Conservation (phyloP, 2,113 vertebrate genomes). For the Rhinoderma darwinii region DNA sequence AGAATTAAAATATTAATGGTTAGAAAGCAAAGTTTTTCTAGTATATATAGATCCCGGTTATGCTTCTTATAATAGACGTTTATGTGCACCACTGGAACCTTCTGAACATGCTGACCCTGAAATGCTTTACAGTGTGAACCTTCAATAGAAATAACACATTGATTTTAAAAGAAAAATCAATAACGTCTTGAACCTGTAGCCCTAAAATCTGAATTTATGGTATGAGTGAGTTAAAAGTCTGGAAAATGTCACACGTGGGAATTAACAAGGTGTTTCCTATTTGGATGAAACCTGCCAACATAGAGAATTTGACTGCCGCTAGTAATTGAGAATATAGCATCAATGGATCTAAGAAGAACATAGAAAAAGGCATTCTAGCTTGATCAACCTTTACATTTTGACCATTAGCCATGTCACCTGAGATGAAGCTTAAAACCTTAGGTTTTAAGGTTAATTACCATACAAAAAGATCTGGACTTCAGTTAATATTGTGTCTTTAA, state of each 20-base stretch:
- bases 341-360: background rate
- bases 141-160: slow-evolving; percentile 47
- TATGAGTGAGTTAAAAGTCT: slow-evolving; percentile 21
- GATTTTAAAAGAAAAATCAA: slow-evolving; percentile 33
- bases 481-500: slow-evolving; percentile 36
- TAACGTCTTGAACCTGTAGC: slow-evolving; percentile 22
- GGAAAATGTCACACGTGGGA: slow-evolving; percentile 22
- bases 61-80: background rate
- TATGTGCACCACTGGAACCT: slow-evolving; percentile 7
- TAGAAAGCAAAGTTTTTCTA: background rate
- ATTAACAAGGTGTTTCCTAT: slow-evolving; percentile 4
- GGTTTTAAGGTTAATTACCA: slow-evolving; percentile 21
- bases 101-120: slow-evolving; percentile 30
- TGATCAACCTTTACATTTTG: background rate
- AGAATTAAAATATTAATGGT: background rate
- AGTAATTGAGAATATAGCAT: background rate
- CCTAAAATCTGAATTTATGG: slow-evolving; percentile 33
- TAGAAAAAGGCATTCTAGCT: background rate
- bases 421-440: background rate
- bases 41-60: background rate
- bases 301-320: background rate
- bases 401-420: background rate
- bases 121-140: slow-evolving; percentile 11
- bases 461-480: slow-evolving; percentile 22
- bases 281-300: background rate